Evolutionary conservation across 2,888 invertebrate genomes (phyloP).

Genomic region (Stegophylla sp.): DNA sequence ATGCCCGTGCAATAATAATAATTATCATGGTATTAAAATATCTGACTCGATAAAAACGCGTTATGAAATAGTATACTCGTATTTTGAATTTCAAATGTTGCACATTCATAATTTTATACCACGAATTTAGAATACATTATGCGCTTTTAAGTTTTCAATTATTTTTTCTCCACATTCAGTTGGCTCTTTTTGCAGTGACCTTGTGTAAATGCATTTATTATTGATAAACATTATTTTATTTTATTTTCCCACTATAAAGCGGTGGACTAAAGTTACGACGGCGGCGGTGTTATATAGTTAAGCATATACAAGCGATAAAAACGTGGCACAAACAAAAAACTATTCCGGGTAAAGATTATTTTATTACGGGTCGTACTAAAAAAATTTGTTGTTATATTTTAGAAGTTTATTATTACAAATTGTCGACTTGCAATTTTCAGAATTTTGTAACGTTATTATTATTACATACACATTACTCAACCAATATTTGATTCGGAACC

Average conservation of each 20-base stretch:
- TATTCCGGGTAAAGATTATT: background rate
- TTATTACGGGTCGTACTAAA: background rate
- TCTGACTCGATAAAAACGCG: background rate
- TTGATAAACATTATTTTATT: background rate
- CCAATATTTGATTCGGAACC: no score
- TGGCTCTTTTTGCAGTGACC: background rate
- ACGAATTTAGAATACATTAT: background rate
- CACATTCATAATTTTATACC: background rate
- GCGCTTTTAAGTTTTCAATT: background rate
- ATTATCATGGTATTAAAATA: background rate
- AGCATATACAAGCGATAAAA: background rate
- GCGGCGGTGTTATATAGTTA: background rate
- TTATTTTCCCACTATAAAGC: background rate
- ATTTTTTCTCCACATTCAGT: background rate
- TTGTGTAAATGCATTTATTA: constrained; percentile 12
- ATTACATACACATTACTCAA: no score
- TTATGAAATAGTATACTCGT: background rate
- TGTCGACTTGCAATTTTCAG: background rate
- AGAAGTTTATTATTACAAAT: background rate
- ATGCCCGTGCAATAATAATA: no score
- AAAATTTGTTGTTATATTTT: background rate
- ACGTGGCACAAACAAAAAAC: background rate
- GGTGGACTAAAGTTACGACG: background rate
- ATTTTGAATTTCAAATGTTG: constrained; percentile 12
- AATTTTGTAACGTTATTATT: background rate